Base-by-base conservation (phyloP, 2,888 invertebrate genomes). In the Leucania comma region DNA sequence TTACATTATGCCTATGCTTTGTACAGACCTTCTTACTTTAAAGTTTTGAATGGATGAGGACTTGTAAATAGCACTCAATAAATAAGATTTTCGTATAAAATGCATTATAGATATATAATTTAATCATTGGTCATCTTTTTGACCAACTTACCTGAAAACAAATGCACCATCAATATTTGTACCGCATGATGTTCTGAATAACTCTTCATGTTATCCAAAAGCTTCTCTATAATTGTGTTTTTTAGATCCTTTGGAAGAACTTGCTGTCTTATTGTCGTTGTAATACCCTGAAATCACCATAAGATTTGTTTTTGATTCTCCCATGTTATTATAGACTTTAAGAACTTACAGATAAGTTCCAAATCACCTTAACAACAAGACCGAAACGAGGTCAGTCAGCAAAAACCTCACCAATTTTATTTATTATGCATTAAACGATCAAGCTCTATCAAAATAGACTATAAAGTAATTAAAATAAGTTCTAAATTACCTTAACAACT, bases 161-260 rank as follows among this genome's bases (percentile, higher is more conserved):
- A 71, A 88, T 96, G 95, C 75, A 96, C 95, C 91, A 95, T 92
- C 10, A 96, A 69, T 78, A 96, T 93, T 53, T 93, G 91, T 4
- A 95, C 82, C 0, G 92, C 94, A 58, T 95, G 95, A 0, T 87
- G 79, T 73, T 95, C 95, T 0, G 90, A 89, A 67, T 93, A 95
- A 0, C 84, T 91, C 62, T 87, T 89, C 89, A 92, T 92, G 53
- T 94, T 94, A 17, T 93, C 93, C 35, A 94, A 66, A 0, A 96
- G 84, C 56, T 92, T 93, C 75, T 93, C 94, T 22, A 95, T 93
- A 0, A 94, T 83, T 0, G 85, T 85, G 56, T 95, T 95, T 80
- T 95, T 95, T 8, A 95, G 78, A 2, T 96, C 95, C 69, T 95
- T 96, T 0, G 95, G 93, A 0, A 96, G 77, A 0, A 94, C 89